Percentiles rank a stretch among this genome's conserved stretches.
Evolutionary conservation across 1,140 invertebrate species (phyloP).

Genomic region (Apis mellifera): Amel_HAv3.1 CM009937.2:140501-141000

Average conservation of each 20-base stretch:
- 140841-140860: too few relatives aligned
- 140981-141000: too few relatives aligned
- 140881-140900: too few relatives aligned
- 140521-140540: not conserved
- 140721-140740: not conserved
- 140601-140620: not conserved
- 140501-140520: not conserved
- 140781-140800: not conserved
- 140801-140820: not conserved
- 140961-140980: too few relatives aligned
- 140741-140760: too few relatives aligned
- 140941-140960: too few relatives aligned
- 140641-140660: not conserved
- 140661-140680: not conserved
- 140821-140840: too few relatives aligned
- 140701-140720: not conserved
- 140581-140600: constrained; percentile 5
- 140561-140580: not conserved
- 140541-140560: too few relatives aligned
- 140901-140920: too few relatives aligned
- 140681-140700: not conserved
- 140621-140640: not conserved
- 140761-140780: too few relatives aligned
- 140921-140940: too few relatives aligned
- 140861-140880: too few relatives aligned